phyloP scores from a whole-genome alignment of 2,797 vertebrate genomes.

The Pteronotus mesoamericanus region DNA sequence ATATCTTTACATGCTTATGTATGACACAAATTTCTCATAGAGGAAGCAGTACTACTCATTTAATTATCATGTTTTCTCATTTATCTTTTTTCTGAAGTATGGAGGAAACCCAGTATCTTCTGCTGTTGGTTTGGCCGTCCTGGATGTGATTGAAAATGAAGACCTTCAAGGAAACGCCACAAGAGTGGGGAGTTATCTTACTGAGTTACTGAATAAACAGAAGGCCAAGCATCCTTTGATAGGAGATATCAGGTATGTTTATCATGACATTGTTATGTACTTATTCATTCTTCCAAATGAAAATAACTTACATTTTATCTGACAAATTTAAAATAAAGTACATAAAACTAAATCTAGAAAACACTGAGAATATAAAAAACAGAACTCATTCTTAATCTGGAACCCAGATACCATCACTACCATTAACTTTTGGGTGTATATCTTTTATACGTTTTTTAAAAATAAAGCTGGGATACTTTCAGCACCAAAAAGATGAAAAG shows the following conservation, averaged over 20 bases:
- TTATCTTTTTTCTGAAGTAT: slow-evolving; percentile 85
- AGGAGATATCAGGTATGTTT: slow-evolving; percentile 91
- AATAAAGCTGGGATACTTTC: background rate
- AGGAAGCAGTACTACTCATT: background rate
- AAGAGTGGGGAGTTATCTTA: slow-evolving; percentile 89
- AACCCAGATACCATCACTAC: background rate
- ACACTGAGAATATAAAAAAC: background rate
- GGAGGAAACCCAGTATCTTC: slow-evolving; percentile 98
- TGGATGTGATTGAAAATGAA: slow-evolving; percentile 93
- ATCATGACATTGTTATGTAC: background rate
- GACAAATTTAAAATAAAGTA: background rate
- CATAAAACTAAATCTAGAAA: background rate
- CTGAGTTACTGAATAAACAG: slow-evolving; percentile 85
- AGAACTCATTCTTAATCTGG: background rate
- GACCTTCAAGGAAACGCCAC: slow-evolving; percentile 92
- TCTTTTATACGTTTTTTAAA: background rate
- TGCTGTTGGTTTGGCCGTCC: slow-evolving; percentile 93
- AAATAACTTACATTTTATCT: background rate
- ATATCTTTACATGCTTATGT: background rate
- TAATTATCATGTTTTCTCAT: background rate
- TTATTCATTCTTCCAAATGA: background rate
- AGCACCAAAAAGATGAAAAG: background rate
- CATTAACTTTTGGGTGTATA: background rate
- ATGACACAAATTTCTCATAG: background rate
- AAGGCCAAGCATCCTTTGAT: slow-evolving; percentile 91